These are phyloP conservation scores for Sitobion miscanthi DNA, from an alignment of 1,140 invertebrate genomes.

Conservation along the genomic window DNA sequence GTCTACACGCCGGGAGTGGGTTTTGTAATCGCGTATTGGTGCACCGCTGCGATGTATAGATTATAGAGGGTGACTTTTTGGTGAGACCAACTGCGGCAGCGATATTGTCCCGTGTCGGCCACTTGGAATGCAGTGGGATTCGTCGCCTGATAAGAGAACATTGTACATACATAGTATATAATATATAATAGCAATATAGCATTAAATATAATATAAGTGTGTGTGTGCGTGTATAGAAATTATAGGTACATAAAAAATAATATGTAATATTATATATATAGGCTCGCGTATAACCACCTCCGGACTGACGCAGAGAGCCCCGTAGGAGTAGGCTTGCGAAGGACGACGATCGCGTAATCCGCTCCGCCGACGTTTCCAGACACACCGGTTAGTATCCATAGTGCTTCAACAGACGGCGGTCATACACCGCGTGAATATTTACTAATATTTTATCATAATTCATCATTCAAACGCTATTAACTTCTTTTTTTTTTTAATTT, in stretches of 20 bases:
- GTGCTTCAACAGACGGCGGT: constrained; percentile 26
- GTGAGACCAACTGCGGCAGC: background rate
- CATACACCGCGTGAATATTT: background rate
- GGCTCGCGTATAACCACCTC: constrained; percentile 41
- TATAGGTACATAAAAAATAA: background rate
- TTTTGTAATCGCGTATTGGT: background rate
- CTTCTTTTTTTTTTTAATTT: background rate
- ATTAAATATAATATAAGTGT: no score
- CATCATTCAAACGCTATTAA: background rate
- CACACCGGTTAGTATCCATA: constrained; percentile 51
- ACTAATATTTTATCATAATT: background rate
- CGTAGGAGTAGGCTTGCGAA: constrained; percentile 51
- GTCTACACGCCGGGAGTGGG: background rate
- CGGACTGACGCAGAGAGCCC: background rate
- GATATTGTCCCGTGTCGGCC: background rate
- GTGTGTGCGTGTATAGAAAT: background rate
- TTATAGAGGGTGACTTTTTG: constrained; percentile 39
- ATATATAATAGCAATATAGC: background rate
- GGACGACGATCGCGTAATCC: constrained; percentile 21
- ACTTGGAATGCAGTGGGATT: constrained; percentile 42
- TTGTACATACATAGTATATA: no score
- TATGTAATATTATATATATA: background rate
- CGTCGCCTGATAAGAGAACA: constrained; percentile 32
- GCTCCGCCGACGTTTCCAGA: constrained; percentile 44
- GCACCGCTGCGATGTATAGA: background rate